These are phyloP conservation scores for Drosophila cognata DNA, from an alignment of 2,888 invertebrate genomes.

Conservation along the genomic window DNA sequence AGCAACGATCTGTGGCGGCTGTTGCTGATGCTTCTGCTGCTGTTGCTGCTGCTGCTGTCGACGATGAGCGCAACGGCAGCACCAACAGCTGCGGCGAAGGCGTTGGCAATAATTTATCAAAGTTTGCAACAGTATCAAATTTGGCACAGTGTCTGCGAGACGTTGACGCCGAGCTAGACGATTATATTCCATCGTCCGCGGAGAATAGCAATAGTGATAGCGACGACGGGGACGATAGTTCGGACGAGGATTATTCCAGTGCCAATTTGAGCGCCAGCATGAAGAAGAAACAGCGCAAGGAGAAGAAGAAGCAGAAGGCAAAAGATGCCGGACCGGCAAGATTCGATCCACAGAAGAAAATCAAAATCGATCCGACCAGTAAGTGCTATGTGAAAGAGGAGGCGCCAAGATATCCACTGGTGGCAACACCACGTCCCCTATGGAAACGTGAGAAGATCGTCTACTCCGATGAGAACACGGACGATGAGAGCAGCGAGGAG, in stretches of 20 bases:
- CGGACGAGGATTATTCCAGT: slow-evolving; percentile 81
- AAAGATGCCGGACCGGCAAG: slow-evolving; percentile 72
- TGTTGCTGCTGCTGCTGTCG: slow-evolving; percentile 25
- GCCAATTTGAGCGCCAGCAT: slow-evolving; percentile 82
- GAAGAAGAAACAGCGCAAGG: slow-evolving; percentile 84
- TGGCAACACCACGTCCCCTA: slow-evolving; percentile 88
- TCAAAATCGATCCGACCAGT: slow-evolving; percentile 84
- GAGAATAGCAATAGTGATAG: slow-evolving; percentile 61
- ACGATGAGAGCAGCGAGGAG: slow-evolving; percentile 84
- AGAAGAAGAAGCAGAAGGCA: slow-evolving; percentile 80
- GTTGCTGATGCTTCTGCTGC: slow-evolving; percentile 23
- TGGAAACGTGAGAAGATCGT: slow-evolving; percentile 86
- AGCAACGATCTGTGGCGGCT: slow-evolving; percentile 27
- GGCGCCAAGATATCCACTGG: slow-evolving; percentile 86
- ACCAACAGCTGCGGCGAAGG: slow-evolving; percentile 72
- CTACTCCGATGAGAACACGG: slow-evolving; percentile 85
- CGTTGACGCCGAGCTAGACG: slow-evolving; percentile 85
- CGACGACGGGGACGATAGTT: slow-evolving; percentile 75
- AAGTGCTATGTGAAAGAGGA: slow-evolving; percentile 86
- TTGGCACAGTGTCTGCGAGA: slow-evolving; percentile 85
- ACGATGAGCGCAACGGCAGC: slow-evolving; percentile 56
- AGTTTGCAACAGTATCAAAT: slow-evolving; percentile 85
- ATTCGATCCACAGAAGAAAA: slow-evolving; percentile 85
- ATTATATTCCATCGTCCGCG: slow-evolving; percentile 84
- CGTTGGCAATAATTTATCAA: slow-evolving; percentile 84